These are phyloP conservation scores for Clarias batrachus DNA, from an alignment of 2,113 vertebrate species.

Conservation along the genomic window DNA sequence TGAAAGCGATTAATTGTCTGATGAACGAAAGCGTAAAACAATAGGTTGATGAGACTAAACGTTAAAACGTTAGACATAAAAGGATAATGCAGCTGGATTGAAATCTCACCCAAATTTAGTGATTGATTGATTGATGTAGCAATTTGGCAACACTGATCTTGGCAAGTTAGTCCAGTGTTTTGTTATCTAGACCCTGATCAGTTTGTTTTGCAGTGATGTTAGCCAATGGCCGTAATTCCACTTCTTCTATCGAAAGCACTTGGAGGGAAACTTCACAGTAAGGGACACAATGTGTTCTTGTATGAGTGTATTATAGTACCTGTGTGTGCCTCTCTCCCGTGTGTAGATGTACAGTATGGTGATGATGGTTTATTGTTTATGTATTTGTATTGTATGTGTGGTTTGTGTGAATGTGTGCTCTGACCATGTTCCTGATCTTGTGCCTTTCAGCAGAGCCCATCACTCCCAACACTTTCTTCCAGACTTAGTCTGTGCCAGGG, in stretches of 20 bases:
- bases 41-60: too few relatives aligned
- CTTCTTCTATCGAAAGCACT: not conserved
- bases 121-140: not conserved
- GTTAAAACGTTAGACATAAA: too few relatives aligned
- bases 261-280: slow-evolving; percentile 43
- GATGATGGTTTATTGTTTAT: slow-evolving; percentile 54
- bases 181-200: not conserved
- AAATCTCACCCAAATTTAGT: not conserved
- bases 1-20: too few relatives aligned
- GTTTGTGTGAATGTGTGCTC: slow-evolving; percentile 49
- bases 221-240: not conserved
- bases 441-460: slow-evolving; percentile 70
- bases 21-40: too few relatives aligned
- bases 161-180: not conserved
- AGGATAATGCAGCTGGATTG: too few relatives aligned
- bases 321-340: slow-evolving; percentile 46
- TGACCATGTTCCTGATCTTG: slow-evolving; percentile 73
- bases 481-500: slow-evolving; percentile 16
- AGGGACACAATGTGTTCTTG: slow-evolving; percentile 44
- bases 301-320: slow-evolving; percentile 27
- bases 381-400: slow-evolving; percentile 5
- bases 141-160: not conserved
- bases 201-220: not conserved
- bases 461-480: slow-evolving; percentile 53
- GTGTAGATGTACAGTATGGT: slow-evolving; percentile 39